Evolutionary conservation across 2,797 vertebrate species (phyloP), one percentile per base, ranked within the genome.

Genomic region (Eleutherodactylus coqui): DNA sequence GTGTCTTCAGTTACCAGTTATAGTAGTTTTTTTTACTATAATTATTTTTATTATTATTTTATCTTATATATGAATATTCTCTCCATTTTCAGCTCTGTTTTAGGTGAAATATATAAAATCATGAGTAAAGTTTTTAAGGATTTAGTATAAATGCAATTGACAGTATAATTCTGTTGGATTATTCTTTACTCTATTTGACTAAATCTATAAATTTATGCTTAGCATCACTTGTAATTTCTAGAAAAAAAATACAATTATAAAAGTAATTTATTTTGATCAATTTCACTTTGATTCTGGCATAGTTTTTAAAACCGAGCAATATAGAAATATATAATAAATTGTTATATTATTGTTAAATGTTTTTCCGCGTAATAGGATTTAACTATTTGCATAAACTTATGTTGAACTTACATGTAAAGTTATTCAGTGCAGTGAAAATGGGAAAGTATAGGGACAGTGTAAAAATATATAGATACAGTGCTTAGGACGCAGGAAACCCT

Each of bases 251-350:
- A 62, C 14, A 17, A 69, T 69, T 5, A 36, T 67, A 21, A 69
- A 69, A 69, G 34, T 38, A 38, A 69, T 69, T 69, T 69, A 69
- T 36, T 69, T 69, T 38, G 34, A 69, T 69, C 32, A 16, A 69
- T 38, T 69, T 69, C 34, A n/a, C 10, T 17, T 34, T 24, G 62
- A 36, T 67, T 38, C 21, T 38, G 64, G n/a, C n/a, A 69, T 38
- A 9, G 6, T 38, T 69, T 9, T 36, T 19, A 36, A 67, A 69
- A 34, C 9, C 27, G 32, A 36, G 62, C 9, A 16, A 21, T 67
- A 21, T 2, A 7, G 29, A 19, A 58, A 58, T 13, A 29, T 29
- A 5, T 32, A 62, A 62, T 62, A 62, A 58, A 58, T 10, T 27
- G 27, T n/a, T 58, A n/a, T 7, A 6, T 58, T 0, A n/a, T 6